These are phyloP conservation scores for Phalacrocorax pelagicus DNA, from an alignment of 2,113 vertebrate species.

Conservation along the genomic window DNA sequence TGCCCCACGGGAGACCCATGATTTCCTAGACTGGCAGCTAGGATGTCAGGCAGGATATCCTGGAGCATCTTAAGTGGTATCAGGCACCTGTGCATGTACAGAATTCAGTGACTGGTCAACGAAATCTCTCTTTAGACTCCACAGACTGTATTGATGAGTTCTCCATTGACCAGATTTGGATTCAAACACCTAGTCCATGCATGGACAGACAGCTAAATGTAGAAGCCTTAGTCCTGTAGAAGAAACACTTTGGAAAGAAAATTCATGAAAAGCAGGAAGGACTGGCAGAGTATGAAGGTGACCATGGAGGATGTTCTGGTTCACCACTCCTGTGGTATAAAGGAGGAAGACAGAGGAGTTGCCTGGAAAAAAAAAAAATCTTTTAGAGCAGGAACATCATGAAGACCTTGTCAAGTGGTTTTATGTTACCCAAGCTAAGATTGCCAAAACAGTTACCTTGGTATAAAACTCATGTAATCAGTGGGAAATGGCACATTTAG, in stretches of 20 bases:
- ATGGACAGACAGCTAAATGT: not conserved
- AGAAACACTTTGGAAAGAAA: not conserved
- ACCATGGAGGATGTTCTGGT: not conserved
- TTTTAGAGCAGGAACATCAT: not conserved
- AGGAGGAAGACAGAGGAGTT: not conserved
- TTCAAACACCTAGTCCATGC: not conserved
- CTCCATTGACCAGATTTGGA: not conserved
- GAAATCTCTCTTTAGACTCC: not conserved
- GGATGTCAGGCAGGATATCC: not conserved
- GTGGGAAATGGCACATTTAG: not conserved
- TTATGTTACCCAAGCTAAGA: not conserved
- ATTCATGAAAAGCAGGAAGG: not conserved
- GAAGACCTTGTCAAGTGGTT: not conserved
- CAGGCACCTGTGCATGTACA: not conserved
- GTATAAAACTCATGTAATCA: not conserved
- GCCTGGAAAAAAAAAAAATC: not conserved
- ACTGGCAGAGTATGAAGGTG: not conserved
- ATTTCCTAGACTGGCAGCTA: not conserved
- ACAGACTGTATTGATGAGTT: not conserved
- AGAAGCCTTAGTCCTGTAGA: not conserved
- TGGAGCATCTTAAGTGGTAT: not conserved
- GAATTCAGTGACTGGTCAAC: not conserved
- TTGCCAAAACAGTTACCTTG: not conserved
- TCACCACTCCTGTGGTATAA: not conserved
- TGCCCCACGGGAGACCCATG: not conserved